These are phyloP conservation scores for Pseudomyrmex dendroicus DNA, from an alignment of 1,140 invertebrate genomes.

Conservation along the genomic window DNA sequence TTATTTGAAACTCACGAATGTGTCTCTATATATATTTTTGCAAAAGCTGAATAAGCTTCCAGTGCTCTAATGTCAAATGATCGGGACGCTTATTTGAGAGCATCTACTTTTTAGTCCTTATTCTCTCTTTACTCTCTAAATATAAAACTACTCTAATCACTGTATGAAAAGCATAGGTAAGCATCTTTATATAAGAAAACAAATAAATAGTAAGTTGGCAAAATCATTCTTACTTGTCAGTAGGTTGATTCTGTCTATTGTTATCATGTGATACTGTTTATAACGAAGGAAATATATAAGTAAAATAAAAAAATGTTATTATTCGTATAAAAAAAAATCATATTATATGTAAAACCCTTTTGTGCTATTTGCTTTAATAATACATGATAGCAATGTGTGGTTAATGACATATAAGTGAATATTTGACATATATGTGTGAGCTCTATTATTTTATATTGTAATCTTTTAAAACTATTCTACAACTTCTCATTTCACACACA, in stretches of 20 bases:
- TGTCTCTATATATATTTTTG: constrained; percentile 59
- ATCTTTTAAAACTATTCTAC: too few relatives aligned
- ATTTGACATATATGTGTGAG: constrained; percentile 1
- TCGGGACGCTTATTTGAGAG: constrained; percentile 9
- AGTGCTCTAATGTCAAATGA: constrained; percentile 59
- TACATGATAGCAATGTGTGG: constrained; percentile 1
- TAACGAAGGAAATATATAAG: constrained; percentile 31
- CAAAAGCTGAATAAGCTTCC: constrained; percentile 63
- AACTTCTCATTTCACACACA: too few relatives aligned
- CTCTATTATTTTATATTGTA: too few relatives aligned
- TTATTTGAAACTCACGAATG: constrained; percentile 58
- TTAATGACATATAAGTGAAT: neutral
- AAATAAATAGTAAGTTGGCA: constrained; percentile 48
- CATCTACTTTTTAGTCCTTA: constrained; percentile 31
- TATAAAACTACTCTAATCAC: constrained; percentile 34
- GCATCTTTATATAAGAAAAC: constrained; percentile 43
- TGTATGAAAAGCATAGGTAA: constrained; percentile 31
- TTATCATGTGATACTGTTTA: constrained; percentile 53
- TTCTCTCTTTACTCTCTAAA: neutral
- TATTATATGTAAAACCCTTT: constrained; percentile 1
- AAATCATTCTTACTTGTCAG: constrained; percentile 49
- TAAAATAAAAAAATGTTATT: constrained; percentile 55
- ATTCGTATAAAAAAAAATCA: constrained; percentile 26
- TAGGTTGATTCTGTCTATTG: constrained; percentile 51
- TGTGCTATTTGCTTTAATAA: neutral